These are phyloP conservation scores for human DNA, from an alignment of 2,113 vertebrate genomes.

Conservation along the genomic window GRCh38 chr5:170653501-170654000, in stretches of 20 bases:
- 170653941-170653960: background rate
- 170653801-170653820: background rate
- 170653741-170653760: background rate
- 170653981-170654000: background rate
- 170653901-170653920: background rate
- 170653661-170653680: background rate
- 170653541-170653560: background rate
- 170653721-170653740: background rate
- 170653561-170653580: background rate
- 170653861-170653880: background rate
- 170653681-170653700: background rate
- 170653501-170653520: background rate
- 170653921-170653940: background rate
- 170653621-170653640: accelerated
- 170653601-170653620: accelerated
- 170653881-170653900: background rate
- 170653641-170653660: background rate
- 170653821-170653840: background rate
- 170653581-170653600: background rate
- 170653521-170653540: background rate
- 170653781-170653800: background rate
- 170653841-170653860: background rate
- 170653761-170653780: background rate
- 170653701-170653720: background rate
- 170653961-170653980: background rate